Base-by-base conservation (phyloP, 2,797 vertebrate species). In the Phrynocephalus vlangalii region DNA sequence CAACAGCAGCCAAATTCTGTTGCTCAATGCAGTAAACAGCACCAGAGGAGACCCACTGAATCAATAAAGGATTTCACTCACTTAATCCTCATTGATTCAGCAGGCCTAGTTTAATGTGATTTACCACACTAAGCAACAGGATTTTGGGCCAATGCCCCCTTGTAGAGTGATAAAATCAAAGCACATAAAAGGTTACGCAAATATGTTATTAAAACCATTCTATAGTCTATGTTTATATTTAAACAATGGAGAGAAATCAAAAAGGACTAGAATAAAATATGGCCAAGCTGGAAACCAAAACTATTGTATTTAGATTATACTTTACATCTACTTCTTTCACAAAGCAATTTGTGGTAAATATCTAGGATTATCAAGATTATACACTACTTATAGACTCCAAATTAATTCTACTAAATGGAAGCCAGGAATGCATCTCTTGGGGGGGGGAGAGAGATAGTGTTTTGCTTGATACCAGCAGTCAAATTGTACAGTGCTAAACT, bases 341-440 rank as follows among this genome's bases (percentile, higher is more conserved):
- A 86, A 86, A 63, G 68, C 56, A 81, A 75, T 81, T 60, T 86
- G n/a, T 71, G 67, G 52, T 60, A 70, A 86, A 44, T 33, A 60
- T 30, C 76, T 22, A 44, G 56, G 48, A 5, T n/a, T 81, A 73
- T 73, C 44, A 80, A 73, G 26, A n/a, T 81, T 78, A 73, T 78
- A 86, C 28, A 24, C 10, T 60, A 33, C 68, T 48, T 72, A 20
- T 81, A 52, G 56, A 81, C 26, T 79, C 48, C 78, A n/a, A 86
- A 79, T 79, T 86, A 79, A 56, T 52, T 78, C 52, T 73, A 75
- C 77, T 73, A 80, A 73, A 81, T 75, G 79, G 18, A 81, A 18
- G 33, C 72, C 44, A 16, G 48, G 67, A 22, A 56, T 86, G 44
- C 56, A 73, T 86, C 70, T 26, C 30, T 73, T 63, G 52, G 9